phyloP scores from a whole-genome alignment of 2,797 vertebrate genomes.

The Erpetoichthys calabaricus region DNA sequence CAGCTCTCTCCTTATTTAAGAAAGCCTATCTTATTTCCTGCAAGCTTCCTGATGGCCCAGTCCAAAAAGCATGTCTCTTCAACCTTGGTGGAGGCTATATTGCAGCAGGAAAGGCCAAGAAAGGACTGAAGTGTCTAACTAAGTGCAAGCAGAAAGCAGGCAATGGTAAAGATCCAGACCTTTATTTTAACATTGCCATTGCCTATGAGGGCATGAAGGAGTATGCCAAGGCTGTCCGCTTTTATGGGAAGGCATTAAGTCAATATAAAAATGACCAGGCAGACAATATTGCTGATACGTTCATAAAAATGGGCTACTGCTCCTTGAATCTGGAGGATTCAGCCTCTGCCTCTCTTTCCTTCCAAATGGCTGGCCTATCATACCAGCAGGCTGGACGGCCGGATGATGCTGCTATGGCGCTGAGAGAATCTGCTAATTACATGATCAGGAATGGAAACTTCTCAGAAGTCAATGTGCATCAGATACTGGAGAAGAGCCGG shows the following conservation, averaged over 20 bases:
- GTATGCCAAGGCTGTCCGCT: constrained; percentile 5
- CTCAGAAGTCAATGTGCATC: background rate
- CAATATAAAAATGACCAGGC: background rate
- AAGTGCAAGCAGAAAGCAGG: constrained; percentile 7
- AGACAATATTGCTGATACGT: background rate
- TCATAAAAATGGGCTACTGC: background rate
- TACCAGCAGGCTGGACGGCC: constrained; percentile 9
- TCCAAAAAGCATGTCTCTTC: constrained; percentile 4
- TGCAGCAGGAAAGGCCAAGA: constrained; percentile 10
- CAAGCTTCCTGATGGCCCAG: background rate
- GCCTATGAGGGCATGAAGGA: constrained; percentile 13
- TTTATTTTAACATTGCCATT: constrained; percentile 14
- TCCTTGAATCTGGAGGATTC: background rate
- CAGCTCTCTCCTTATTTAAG: constrained; percentile 8
- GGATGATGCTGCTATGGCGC: constrained; percentile 16
- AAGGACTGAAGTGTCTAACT: constrained; percentile 9
- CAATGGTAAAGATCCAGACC: background rate
- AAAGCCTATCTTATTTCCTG: constrained; percentile 9
- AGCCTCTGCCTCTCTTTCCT: constrained; percentile 10
- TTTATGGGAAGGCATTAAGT: constrained; percentile 15
- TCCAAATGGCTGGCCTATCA: constrained; percentile 7
- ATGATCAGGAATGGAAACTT: constrained; percentile 3
- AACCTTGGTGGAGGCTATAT: constrained; percentile 2
- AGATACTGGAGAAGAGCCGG: constrained; percentile 6
- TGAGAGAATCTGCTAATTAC: constrained; percentile 9